Conservation (phyloP, 2,888 invertebrate species). For the Drosophila barbarae region DNA sequence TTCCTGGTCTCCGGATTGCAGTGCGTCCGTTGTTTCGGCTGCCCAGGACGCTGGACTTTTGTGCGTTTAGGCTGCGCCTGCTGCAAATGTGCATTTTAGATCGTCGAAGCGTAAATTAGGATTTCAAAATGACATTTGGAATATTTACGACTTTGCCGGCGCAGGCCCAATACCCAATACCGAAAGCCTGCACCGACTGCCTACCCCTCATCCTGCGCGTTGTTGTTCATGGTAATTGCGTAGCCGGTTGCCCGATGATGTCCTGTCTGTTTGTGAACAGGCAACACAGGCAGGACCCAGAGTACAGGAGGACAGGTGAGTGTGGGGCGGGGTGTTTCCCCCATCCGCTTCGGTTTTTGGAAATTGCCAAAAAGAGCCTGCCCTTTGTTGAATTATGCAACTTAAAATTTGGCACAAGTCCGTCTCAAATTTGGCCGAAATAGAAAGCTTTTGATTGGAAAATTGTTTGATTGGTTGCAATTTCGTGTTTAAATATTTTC, state of each 20-base stretch:
- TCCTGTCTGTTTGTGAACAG: slow-evolving; percentile 52
- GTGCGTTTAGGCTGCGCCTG: slow-evolving; percentile 48
- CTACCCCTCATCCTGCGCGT: slow-evolving; percentile 46
- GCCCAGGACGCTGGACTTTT: slow-evolving; percentile 47
- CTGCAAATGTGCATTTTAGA: slow-evolving; percentile 77
- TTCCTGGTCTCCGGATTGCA: slow-evolving; percentile 57
- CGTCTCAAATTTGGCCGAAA: slow-evolving; percentile 66
- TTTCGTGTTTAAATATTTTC: slow-evolving; percentile 74
- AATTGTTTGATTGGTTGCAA: slow-evolving; percentile 75
- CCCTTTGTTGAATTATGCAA: slow-evolving; percentile 74
- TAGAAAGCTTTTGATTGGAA: slow-evolving; percentile 72
- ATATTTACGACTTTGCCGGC: slow-evolving; percentile 78
- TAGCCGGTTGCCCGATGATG: slow-evolving; percentile 44
- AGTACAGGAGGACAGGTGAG: slow-evolving; percentile 2
- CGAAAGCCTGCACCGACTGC: not conserved
- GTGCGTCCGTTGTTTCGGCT: slow-evolving; percentile 59
- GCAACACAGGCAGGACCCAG: slow-evolving; percentile 8
- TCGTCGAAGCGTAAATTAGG: slow-evolving; percentile 80
- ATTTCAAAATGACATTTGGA: slow-evolving; percentile 80
- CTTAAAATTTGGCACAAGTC: slow-evolving; percentile 69
- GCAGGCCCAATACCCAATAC: slow-evolving; percentile 33
- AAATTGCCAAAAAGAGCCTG: slow-evolving; percentile 38
- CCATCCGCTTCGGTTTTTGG: slow-evolving; percentile 37
- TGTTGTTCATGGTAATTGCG: slow-evolving; percentile 76
- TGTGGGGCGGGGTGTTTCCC: not conserved